A percentile compares a stretch with the other conserved stretches of the same genome.
Evolutionary conservation across 2,888 invertebrate species (phyloP).

Genomic region (Chouioia cunea): DNA sequence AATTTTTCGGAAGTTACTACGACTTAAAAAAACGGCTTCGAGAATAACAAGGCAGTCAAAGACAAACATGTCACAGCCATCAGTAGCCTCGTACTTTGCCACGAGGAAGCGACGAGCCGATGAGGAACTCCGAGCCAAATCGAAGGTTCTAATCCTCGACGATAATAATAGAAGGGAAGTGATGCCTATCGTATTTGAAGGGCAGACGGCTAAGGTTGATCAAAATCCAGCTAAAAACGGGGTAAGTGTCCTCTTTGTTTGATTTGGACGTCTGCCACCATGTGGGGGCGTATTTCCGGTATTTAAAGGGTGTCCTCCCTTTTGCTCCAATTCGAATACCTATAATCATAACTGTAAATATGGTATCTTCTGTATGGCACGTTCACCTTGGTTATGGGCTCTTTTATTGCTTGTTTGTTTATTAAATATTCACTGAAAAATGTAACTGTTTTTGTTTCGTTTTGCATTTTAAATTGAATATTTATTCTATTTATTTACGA

Average conservation of each 20-base stretch:
- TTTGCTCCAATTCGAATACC: neutral
- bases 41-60: neutral
- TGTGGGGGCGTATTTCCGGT: neutral
- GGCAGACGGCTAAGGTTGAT: slow-evolving; percentile 40
- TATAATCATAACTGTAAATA: too few relatives aligned
- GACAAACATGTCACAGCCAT: slow-evolving; percentile 80
- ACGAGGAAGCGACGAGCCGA: slow-evolving; percentile 81
- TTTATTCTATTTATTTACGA: too few relatives aligned
- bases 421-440: too few relatives aligned
- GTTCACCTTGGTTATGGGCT: too few relatives aligned
- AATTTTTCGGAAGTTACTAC: too few relatives aligned
- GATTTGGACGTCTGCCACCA: neutral
- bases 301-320: neutral
- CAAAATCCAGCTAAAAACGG: slow-evolving; percentile 44
- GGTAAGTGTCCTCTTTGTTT: slow-evolving; percentile 15
- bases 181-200: slow-evolving; percentile 39
- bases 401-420: too few relatives aligned
- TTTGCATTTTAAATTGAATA: too few relatives aligned
- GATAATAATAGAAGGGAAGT: slow-evolving; percentile 70
- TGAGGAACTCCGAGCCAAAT: slow-evolving; percentile 73
- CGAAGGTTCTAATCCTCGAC: slow-evolving; percentile 68
- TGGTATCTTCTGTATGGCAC: too few relatives aligned
- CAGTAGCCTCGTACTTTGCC: slow-evolving; percentile 81
- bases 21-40: too few relatives aligned
- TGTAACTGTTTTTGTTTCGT: too few relatives aligned